These are phyloP conservation scores for Microcebus ravelobensis DNA, from an alignment of 2,113 vertebrate genomes.

Conservation along the genomic window DNA sequence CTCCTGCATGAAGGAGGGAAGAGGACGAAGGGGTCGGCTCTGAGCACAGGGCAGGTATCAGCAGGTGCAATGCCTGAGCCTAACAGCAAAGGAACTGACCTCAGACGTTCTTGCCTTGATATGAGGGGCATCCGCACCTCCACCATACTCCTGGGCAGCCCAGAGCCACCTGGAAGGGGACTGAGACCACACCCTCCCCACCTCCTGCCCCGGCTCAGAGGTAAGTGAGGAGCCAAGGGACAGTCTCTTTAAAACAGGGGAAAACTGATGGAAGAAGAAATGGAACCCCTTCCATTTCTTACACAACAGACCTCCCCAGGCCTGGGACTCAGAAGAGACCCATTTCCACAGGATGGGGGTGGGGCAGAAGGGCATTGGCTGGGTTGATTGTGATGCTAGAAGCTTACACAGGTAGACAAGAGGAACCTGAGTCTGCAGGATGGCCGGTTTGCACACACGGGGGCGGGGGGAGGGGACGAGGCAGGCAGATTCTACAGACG, in stretches of 20 bases:
- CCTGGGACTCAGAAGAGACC: not conserved
- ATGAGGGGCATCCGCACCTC: not conserved
- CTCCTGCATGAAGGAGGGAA: not conserved
- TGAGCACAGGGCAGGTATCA: not conserved
- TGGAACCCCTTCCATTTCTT: not conserved
- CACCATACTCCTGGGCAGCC: not conserved
- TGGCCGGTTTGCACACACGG: not conserved
- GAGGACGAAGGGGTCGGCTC: not conserved
- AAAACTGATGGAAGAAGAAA: not conserved
- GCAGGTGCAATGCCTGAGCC: not conserved
- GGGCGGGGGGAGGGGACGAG: accelerated
- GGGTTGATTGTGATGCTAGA: not conserved
- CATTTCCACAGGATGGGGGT: not conserved
- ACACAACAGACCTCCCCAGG: not conserved
- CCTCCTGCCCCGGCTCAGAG: not conserved
- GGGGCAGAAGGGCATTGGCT: not conserved
- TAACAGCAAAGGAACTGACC: not conserved
- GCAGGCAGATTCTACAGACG: not conserved
- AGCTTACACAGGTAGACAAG: not conserved
- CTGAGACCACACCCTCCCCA: too few species aligned
- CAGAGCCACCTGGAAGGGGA: too few species aligned
- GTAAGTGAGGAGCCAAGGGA: not conserved
- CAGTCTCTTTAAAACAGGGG: not conserved
- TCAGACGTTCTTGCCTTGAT: not conserved
- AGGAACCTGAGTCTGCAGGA: not conserved